Percentiles rank a stretch among this genome's conserved stretches.
Conservation (phyloP, 2,113 vertebrate genomes). For the Rhinichthys klamathensis region DNA sequence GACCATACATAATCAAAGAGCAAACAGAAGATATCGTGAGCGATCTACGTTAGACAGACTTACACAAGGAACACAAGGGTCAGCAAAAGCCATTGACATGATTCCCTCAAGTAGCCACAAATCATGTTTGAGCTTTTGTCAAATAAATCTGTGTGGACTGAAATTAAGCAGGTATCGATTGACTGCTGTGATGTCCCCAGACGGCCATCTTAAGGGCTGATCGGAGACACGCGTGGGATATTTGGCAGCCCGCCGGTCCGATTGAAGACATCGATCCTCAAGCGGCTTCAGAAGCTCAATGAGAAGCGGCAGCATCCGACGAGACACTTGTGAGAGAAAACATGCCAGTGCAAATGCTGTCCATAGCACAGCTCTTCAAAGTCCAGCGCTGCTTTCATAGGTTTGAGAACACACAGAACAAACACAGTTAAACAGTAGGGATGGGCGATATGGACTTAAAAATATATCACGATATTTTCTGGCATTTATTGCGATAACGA, state of each 20-base stretch:
- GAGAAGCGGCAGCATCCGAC: not conserved
- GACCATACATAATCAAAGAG: not conserved
- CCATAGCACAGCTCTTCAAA: too few species aligned
- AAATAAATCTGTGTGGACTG: slow-evolving; percentile 47
- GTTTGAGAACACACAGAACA: too few species aligned
- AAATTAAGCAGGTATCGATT: slow-evolving; percentile 70
- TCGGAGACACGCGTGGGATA: slow-evolving; percentile 56
- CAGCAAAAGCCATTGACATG: not conserved
- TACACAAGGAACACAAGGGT: not conserved
- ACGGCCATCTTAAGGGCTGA: slow-evolving; percentile 60
- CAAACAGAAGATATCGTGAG: not conserved
- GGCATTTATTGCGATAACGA: too few species aligned
- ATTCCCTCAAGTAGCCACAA: not conserved
- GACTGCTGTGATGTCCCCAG: slow-evolving; percentile 53
- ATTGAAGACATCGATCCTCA: slow-evolving; percentile 59
- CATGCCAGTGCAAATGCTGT: not conserved
- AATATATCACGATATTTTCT: too few species aligned
- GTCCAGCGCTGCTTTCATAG: not conserved
- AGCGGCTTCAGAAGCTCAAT: slow-evolving; percentile 15
- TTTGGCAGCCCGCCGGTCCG: slow-evolving; percentile 45
- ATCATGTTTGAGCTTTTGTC: slow-evolving; percentile 28
- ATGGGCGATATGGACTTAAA: too few species aligned
- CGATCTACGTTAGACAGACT: not conserved
- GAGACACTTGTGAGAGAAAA: not conserved
- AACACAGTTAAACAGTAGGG: too few species aligned